phyloP scores from a whole-genome alignment of 2,888 invertebrate genomes.

The Meteorus cinctellus region DNA sequence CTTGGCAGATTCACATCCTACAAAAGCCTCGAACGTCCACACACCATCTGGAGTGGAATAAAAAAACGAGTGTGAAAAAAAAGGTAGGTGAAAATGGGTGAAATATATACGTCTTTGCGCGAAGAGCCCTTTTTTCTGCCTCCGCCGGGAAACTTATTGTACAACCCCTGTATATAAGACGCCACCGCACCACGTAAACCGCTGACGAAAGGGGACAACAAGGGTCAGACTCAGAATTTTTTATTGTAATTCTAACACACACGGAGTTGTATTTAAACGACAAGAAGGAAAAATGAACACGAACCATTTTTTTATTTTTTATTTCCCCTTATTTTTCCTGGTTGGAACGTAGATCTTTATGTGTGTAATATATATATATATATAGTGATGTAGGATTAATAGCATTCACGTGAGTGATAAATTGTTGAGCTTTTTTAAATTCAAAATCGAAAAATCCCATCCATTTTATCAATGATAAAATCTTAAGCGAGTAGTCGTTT shows the following conservation, averaged over 20 bases:
- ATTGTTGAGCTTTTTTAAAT: no score
- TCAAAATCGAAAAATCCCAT: no score
- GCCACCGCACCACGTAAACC: neutral
- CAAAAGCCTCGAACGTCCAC: neutral
- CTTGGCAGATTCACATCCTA: neutral
- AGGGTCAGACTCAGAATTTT: neutral
- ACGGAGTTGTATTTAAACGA: neutral
- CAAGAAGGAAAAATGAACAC: conserved; percentile 6
- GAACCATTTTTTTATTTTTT: neutral
- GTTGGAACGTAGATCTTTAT: no score
- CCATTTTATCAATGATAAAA: no score
- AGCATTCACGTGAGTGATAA: no score
- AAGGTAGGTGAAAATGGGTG: neutral
- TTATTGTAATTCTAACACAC: neutral
- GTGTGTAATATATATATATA: no score
- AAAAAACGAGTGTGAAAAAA: neutral
- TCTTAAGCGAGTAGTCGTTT: no score
- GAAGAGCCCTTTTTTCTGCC: neutral
- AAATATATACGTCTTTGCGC: neutral
- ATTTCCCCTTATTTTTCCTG: neutral
- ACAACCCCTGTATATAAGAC: neutral
- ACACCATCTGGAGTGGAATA: neutral
- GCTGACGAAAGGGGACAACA: neutral
- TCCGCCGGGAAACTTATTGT: neutral
- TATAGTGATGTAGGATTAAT: no score